Evolutionary conservation across 2,113 vertebrate genomes (phyloP), one percentile per base, ranked within the genome.

Genomic region (Eleginops maclovinus): DNA sequence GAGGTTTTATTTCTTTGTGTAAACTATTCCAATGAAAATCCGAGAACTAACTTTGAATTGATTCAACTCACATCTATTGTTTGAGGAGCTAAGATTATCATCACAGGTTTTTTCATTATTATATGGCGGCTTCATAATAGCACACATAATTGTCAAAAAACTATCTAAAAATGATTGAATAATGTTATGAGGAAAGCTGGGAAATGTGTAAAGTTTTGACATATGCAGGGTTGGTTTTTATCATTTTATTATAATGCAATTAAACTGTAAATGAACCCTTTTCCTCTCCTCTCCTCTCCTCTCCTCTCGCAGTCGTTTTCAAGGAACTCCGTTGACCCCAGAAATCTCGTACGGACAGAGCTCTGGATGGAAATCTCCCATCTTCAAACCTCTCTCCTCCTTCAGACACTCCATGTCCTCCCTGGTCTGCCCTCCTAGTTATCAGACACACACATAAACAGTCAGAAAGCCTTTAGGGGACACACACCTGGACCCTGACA

Each of bases 351-450:
- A 67, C 50, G 9, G 68, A 21, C 86, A 74, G 64, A 80, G 62
- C 0, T 72, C 84, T 9, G 62, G 14, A 17, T 93, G 91, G 93
- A 88, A 76, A 36, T 92, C 87, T 4, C 92, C 93, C 6, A 72
- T 89, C 65, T 93, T 93, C 86, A 93, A 70, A 62, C 67, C 87
- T 19, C 77, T 78, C 0, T 40, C 87, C 7, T 73, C 84, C 53
- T 90, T 85, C 72, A 91, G 86, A 83, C 86, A 84, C 68, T 83
- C 87, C 12, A 56, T 83, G 85, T 85, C 92, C 36, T 93, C 90
- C 14, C 83, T 88, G 49, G 46, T 55, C 71, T 64, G 24, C 64
- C 69, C 62, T 21, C 85, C 69, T 46, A 75, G 69, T 4, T 84
- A 74, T 77, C 24, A 67, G 50, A 44, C 56, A 66, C 44, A 88